These are phyloP conservation scores for Girardia tigrina DNA, from an alignment of 2,888 invertebrate genomes.

Conservation along the genomic window DNA sequence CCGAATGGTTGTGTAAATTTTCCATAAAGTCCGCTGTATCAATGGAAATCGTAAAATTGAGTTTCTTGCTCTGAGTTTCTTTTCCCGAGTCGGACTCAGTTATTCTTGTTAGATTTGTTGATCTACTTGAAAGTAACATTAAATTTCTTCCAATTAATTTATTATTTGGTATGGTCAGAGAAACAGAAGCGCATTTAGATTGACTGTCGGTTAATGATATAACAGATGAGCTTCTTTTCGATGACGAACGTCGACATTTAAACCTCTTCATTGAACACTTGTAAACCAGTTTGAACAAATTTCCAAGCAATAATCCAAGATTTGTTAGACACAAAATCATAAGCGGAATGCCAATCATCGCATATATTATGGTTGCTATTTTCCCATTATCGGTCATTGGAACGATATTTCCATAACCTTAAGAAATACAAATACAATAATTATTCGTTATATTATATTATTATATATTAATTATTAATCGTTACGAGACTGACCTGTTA, in stretches of 20 bases:
- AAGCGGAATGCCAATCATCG: constrained; percentile 34
- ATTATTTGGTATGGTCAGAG: neutral
- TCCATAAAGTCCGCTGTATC: neutral
- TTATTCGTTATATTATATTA: neutral
- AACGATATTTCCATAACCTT: constrained; percentile 36
- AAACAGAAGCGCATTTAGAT: neutral
- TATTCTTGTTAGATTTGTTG: neutral
- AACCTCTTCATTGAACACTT: neutral
- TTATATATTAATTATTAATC: neutral
- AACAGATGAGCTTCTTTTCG: neutral
- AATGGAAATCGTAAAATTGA: neutral
- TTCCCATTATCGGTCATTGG: constrained; percentile 29
- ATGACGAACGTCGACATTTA: neutral
- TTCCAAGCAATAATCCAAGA: constrained; percentile 25
- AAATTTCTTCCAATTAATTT: neutral
- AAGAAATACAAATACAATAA: neutral
- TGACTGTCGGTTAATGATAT: constrained; percentile 1
- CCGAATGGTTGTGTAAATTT: neutral
- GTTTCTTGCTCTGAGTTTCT: neutral
- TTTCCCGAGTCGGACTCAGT: neutral
- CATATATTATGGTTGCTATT: constrained; percentile 36
- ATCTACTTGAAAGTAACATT: neutral
- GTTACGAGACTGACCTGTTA: too few species aligned
- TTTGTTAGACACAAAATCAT: constrained; percentile 27
- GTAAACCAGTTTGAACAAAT: constrained; percentile 31